Base-by-base conservation (phyloP, 2,888 invertebrate genomes). In the Brenthis hecate region DNA sequence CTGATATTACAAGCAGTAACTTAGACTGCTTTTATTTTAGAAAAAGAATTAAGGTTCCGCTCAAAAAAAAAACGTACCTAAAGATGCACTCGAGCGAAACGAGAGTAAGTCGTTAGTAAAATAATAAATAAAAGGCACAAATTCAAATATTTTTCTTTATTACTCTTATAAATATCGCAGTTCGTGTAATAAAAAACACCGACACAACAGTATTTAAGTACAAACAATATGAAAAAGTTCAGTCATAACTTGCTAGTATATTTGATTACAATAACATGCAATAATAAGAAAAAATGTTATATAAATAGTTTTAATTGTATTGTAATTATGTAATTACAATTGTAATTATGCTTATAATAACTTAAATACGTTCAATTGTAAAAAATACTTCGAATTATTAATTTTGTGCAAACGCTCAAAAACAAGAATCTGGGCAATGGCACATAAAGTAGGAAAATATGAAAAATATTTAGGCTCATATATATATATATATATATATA, bases 121-220 rank as follows among this genome's bases (percentile, higher is more conserved):
- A 28, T 28, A 28, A 28, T 28, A 28, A 28, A 28, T 28, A 28
- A 43, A 43, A 43, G 11, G 36, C 36, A 8, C 2, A 8, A 43
- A 2, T 43, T 43, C 51, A 32, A 32, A 69, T 64, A 67, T 80
- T 80, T 80, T 74, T 73, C 70, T 75, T 77, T 72, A 73, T 79
- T 75, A 77, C 74, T 73, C 72, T 77, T 75, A 73, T 68, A 70
- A 74, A 74, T 73, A 76, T 69, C 68, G 72, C 76, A 82, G 76
- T 76, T 78, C 73, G 80, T 78, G 77, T 80, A 81, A 73, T 72
- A 75, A 81, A 72, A 73, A 86, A 83, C 82, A 81, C 80, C 76
- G 81, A 81, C 79, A 81, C 36, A 43, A 43, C 36, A 78, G 78
- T 80, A 71, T 78, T 84, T 89, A 89, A 90, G 90, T 90, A 91